These are phyloP conservation scores for Drosophila nasuta DNA, from an alignment of 1,140 invertebrate species.

Conservation along the genomic window DNA sequence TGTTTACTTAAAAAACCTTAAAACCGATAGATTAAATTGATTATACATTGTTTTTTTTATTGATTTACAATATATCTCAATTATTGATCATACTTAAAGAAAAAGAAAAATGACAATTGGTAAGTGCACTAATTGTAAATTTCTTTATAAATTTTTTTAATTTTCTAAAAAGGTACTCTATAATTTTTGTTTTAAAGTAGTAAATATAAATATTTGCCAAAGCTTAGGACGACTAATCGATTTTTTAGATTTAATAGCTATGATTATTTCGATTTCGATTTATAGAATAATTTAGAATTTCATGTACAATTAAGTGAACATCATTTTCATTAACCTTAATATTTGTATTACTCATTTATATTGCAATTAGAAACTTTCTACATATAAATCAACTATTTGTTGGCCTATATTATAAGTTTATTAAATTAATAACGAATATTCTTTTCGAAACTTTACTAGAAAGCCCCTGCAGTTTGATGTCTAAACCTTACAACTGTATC, in stretches of 20 bases:
- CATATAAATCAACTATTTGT: conserved; percentile 19
- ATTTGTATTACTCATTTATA: conserved; percentile 29
- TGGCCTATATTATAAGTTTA: conserved; percentile 24
- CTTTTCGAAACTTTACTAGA: background rate
- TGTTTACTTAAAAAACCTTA: too few species aligned
- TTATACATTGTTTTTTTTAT: too few species aligned
- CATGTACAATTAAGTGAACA: conserved; percentile 67
- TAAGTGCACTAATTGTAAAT: too few species aligned
- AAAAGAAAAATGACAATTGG: too few species aligned
- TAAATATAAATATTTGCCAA: too few species aligned
- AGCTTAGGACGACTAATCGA: background rate
- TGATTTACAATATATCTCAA: too few species aligned
- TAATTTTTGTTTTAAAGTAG: too few species aligned
- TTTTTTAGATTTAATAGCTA: conserved; percentile 7
- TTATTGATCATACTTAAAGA: too few species aligned
- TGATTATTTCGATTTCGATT: conserved; percentile 18
- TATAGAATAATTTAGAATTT: conserved; percentile 82
- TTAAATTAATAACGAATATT: conserved; percentile 19
- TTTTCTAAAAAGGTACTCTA: too few species aligned
- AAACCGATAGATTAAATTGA: too few species aligned
- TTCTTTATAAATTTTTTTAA: too few species aligned
- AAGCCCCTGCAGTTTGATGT: background rate
- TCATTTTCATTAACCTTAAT: conserved; percentile 38
- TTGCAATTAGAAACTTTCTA: conserved; percentile 31
- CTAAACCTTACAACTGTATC: background rate